Percentiles rank a stretch among this genome's conserved stretches.
phyloP scores from a whole-genome alignment of 1,140 invertebrate species.

The Rhopalosiphum padi region DNA sequence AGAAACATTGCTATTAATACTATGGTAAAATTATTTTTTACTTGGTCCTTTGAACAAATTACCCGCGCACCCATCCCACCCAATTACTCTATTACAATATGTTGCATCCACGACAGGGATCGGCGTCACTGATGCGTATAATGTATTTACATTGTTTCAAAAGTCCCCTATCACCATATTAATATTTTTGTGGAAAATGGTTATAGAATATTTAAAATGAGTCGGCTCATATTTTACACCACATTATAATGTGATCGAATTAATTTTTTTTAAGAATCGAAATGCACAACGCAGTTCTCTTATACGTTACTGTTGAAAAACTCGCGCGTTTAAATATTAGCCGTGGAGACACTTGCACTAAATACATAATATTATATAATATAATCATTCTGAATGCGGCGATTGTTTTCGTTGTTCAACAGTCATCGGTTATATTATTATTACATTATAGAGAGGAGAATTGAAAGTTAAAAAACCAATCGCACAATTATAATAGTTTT shows the following conservation, averaged over 20 bases:
- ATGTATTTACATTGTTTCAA: not conserved
- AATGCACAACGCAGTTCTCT: not conserved
- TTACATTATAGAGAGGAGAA: not conserved
- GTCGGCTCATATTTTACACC: too few relatives aligned
- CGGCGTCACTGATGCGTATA: not conserved
- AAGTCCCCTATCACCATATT: not conserved
- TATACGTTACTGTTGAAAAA: not conserved
- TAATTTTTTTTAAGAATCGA: not conserved
- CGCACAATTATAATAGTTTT: not conserved
- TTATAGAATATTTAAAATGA: not conserved
- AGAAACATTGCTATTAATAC: not conserved
- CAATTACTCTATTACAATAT: not conserved
- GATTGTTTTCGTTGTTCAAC: not conserved
- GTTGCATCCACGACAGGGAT: not conserved
- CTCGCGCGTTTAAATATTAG: not conserved
- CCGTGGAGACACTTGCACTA: not conserved
- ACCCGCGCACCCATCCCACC: not conserved
- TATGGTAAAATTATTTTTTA: not conserved
- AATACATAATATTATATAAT: not conserved
- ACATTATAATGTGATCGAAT: not conserved
- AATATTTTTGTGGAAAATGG: not conserved
- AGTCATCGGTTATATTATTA: not conserved
- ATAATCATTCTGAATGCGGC: not conserved
- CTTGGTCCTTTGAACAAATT: not conserved
- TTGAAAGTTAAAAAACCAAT: constrained; percentile 9